Evolutionary conservation across 2,888 invertebrate species (phyloP).

Genomic region (Phytoseiulus persimilis): DNA sequence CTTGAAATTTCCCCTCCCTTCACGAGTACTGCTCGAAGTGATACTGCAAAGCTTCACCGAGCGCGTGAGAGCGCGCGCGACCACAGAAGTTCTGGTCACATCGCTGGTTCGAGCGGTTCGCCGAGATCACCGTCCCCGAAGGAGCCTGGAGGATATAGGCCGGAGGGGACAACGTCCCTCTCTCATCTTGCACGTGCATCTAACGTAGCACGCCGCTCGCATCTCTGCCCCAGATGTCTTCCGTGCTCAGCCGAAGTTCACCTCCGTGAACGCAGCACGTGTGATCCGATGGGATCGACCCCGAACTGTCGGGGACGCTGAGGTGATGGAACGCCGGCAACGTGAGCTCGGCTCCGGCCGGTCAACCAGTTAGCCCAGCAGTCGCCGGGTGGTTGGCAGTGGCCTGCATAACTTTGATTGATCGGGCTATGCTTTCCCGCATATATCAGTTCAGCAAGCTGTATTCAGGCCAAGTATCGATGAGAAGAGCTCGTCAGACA

Average conservation of each 20-base stretch:
- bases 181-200: too few relatives aligned
- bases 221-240: too few relatives aligned
- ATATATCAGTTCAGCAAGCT: not conserved
- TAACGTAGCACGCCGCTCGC: too few relatives aligned
- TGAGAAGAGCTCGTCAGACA: conserved; percentile 5
- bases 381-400: not conserved
- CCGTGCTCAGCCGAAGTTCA: too few relatives aligned
- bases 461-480: not conserved
- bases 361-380: not conserved
- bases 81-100: not conserved
- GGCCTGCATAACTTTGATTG: not conserved
- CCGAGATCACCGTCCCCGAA: too few relatives aligned
- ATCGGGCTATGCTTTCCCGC: not conserved
- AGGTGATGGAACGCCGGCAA: not conserved
- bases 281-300: not conserved
- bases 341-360: not conserved
- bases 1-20: not conserved
- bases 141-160: too few relatives aligned
- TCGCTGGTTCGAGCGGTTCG: too few relatives aligned
- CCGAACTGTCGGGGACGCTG: not conserved
- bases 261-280: too few relatives aligned
- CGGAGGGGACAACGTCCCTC: too few relatives aligned
- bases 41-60: not conserved
- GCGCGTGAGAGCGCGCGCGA: not conserved
- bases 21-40: not conserved